Base-by-base conservation (phyloP, 2,797 vertebrate genomes). In the Anas bahamensis region DNA sequence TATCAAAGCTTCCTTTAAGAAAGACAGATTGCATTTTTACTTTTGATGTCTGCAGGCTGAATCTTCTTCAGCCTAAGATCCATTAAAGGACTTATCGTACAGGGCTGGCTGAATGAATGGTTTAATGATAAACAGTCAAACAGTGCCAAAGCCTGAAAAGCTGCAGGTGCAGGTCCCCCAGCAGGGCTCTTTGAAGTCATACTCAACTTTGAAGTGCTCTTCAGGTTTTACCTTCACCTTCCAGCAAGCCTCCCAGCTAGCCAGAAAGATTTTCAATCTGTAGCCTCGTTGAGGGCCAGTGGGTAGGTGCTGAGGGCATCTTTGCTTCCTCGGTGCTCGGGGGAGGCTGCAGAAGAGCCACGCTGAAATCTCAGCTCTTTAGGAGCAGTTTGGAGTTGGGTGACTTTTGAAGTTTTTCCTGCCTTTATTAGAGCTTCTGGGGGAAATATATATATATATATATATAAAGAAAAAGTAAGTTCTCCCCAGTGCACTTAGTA, bases 141-240 rank as follows among this genome's bases (percentile, higher is more conserved):
- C 3, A 15, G 41, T 53, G 93, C 52, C 59, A 78, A 64, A 69
- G 8, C 28, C 56, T 17, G 42, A 86, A 81, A 90, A 89, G 57
- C 53, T 89, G 60, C 52, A 89, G 82, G 37, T 84, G 28, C 35
- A 28, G 11, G 52, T 83, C 31, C 39, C 64, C 35, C 61, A 83
- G 60, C 50, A 92, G 44, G 31, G 44, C 41, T 89, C 41, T 91
- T 81, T 95, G 88, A 94, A 95, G 77, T 60, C 65, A 83, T 10
- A 50, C 46, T 83, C 60, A 65, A 59, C 86, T 80, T 63, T 95
- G 69, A 86, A 94, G 48, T 56, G 74, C 53, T 90, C 17, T 70
- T 81, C 29, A 74, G 71, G 82, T 83, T 95, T 97, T 93, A 59
- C 63, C 76, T 92, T 57, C 35, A 33, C 79, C 88, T 87, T 92